These are phyloP conservation scores for Spodoptera exigua DNA, from an alignment of 2,888 invertebrate genomes.

Conservation along the genomic window DNA sequence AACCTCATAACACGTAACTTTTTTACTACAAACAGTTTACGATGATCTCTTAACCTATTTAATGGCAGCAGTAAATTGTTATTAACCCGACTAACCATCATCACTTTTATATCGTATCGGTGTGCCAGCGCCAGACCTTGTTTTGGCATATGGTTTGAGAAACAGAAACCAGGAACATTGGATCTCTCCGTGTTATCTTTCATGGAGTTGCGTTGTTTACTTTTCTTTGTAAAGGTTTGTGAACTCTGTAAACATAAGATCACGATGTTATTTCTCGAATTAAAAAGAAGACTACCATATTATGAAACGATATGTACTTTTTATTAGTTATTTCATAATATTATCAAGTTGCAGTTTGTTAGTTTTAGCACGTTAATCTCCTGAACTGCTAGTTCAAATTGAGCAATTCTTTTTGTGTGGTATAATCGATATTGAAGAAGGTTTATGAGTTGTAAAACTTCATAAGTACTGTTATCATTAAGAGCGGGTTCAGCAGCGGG, in stretches of 20 bases:
- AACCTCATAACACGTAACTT: constrained; percentile 32
- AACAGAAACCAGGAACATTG: constrained; percentile 32
- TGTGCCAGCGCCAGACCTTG: constrained; percentile 36
- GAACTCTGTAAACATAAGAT: background rate
- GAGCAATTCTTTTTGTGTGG: too few relatives aligned
- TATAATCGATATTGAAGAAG: too few relatives aligned
- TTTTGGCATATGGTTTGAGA: constrained; percentile 27
- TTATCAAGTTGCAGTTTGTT: too few relatives aligned
- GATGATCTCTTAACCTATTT: constrained; percentile 33
- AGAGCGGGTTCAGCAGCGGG: too few relatives aligned
- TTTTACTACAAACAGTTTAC: constrained; percentile 43
- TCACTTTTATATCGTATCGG: constrained; percentile 26
- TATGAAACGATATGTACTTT: too few relatives aligned
- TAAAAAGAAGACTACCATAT: too few relatives aligned
- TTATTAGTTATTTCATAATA: too few relatives aligned
- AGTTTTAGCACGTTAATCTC: too few relatives aligned
- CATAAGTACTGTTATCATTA: too few relatives aligned
- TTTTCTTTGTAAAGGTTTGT: constrained; percentile 14
- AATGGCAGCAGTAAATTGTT: constrained; percentile 29
- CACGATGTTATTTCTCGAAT: too few relatives aligned
- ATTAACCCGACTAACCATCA: constrained; percentile 27
- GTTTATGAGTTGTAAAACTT: too few relatives aligned
- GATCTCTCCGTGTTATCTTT: constrained; percentile 19
- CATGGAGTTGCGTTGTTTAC: constrained; percentile 25
- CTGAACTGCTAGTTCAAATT: too few relatives aligned